Conservation (phyloP, 2,888 invertebrate species). For the Drosophila antonietae region DNA sequence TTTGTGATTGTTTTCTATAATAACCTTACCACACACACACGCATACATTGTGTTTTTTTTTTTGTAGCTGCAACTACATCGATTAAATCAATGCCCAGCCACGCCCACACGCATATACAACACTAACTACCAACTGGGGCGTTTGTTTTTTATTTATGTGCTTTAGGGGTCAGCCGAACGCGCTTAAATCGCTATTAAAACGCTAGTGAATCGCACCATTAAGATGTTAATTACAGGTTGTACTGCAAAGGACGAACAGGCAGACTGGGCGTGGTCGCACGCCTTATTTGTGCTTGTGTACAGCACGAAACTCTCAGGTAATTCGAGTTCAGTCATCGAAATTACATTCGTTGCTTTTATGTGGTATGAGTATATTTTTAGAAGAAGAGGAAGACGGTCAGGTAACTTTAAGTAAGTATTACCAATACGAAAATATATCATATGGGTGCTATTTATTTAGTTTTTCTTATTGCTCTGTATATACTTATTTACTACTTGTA, state of each 20-base stretch:
- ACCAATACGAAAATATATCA: background rate
- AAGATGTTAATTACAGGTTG: conserved; percentile 51
- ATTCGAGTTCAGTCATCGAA: background rate
- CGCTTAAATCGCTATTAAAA: conserved; percentile 55
- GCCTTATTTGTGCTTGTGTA: conserved; percentile 8
- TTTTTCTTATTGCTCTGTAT: background rate
- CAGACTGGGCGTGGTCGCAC: conserved; percentile 32
- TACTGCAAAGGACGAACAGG: conserved; percentile 2
- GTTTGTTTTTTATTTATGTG: conserved; percentile 5
- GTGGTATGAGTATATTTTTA: background rate
- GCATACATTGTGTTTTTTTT: conserved; percentile 14
- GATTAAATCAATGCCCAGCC: conserved; percentile 29
- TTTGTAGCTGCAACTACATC: conserved; percentile 18
- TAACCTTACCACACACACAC: conserved; percentile 10
- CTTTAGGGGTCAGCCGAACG: conserved; percentile 29
- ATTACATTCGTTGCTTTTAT: background rate
- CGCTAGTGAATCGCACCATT: conserved; percentile 58
- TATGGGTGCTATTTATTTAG: background rate
- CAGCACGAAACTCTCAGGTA: background rate
- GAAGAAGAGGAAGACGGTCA: background rate
- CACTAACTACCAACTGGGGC: background rate
- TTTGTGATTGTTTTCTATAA: conserved; percentile 29
- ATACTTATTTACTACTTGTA: background rate
- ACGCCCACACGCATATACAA: conserved; percentile 17
- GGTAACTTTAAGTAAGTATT: background rate